These are phyloP conservation scores for Ganaspis sp. DNA, from an alignment of 1,140 invertebrate species.

Conservation along the genomic window DNA sequence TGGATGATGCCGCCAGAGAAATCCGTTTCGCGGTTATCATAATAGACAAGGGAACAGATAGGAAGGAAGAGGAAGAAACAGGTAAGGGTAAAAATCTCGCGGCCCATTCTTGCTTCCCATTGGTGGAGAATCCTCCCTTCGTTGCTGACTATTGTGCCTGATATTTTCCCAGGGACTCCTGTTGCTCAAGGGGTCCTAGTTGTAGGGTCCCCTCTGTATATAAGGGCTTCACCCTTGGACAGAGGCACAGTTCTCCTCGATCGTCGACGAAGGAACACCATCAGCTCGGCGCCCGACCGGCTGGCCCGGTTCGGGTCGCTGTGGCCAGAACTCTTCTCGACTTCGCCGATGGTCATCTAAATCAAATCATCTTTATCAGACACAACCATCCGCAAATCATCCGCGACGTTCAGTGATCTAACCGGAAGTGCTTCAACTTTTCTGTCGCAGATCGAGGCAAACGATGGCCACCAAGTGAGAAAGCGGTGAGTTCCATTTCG, in stretches of 20 bases:
- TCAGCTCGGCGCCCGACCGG: slow-evolving; percentile 48
- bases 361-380: neutral
- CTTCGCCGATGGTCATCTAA: neutral
- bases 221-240: slow-evolving; percentile 50
- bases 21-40: slow-evolving; percentile 36
- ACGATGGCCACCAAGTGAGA: slow-evolving; percentile 24
- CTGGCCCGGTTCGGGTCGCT: slow-evolving; percentile 58
- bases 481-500: slow-evolving; percentile 71
- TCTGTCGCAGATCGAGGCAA: slow-evolving; percentile 64
- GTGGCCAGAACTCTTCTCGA: slow-evolving; percentile 33
- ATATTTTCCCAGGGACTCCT: slow-evolving; percentile 69
- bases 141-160: slow-evolving; percentile 55
- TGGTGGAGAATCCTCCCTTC: slow-evolving; percentile 25
- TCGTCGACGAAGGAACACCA: slow-evolving; percentile 56
- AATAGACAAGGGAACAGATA: slow-evolving; percentile 25
- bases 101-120: neutral
- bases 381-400: slow-evolving; percentile 18
- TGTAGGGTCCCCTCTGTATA: slow-evolving; percentile 57
- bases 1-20: slow-evolving; percentile 46
- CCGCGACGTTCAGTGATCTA: slow-evolving; percentile 46
- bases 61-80: slow-evolving; percentile 56
- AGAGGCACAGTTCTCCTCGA: slow-evolving; percentile 53
- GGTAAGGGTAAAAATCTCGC: slow-evolving; percentile 51
- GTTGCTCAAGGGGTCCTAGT: slow-evolving; percentile 43
- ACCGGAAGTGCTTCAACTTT: slow-evolving; percentile 61